Base-by-base conservation (phyloP, 2,113 vertebrate species). In the Galbula dea region DNA sequence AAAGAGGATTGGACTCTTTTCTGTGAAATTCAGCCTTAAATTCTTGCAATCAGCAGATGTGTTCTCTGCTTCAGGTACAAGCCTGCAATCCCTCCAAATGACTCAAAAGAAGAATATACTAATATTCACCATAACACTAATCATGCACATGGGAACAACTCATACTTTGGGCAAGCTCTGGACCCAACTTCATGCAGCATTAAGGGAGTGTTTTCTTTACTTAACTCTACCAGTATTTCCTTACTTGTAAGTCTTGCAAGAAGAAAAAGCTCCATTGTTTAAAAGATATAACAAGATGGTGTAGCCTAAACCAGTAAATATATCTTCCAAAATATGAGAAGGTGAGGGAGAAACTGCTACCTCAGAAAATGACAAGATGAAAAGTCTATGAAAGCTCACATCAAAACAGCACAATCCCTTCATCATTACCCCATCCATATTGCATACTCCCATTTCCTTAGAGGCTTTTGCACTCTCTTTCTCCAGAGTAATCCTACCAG, bases 41-140 rank as follows among this genome's bases (percentile, higher is more conserved):
- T 97, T 97, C 94, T 97, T 88, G 88, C 93, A 96, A 96, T 88
- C 89, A 96, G 85, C 78, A 90, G 78, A 79, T 74, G 94, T 84
- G 96, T 96, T 91, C 96, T 92, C 62, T 83, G 93, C 85, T 62
- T 66, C 88, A 89, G 77, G 58, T 71, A 75, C 85, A 78, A 95
- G 77, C 76, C 76, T 21, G 11, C 75, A 4, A 59, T 46, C 55
- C 87, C 68, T 92, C 68, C 82, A 83, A 88, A 72, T 37, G 68
- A 63, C 73, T 83, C 85, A 83, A 62, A 91, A 93, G 76, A 86
- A 89, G 71, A 94, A 86, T 74, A 74, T 34, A 88, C 75, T 43
- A 59, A 67, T 80, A 74, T 52, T 85, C 72, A 2, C 55, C 49
- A 10, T n/a, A 54, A 13, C 39, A 23, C 63, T 39, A 26, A 57